A percentile compares a stretch with the other conserved stretches of the same genome.
Conservation (phyloP, 2,797 vertebrate species). For the Agapornis canus region DNA sequence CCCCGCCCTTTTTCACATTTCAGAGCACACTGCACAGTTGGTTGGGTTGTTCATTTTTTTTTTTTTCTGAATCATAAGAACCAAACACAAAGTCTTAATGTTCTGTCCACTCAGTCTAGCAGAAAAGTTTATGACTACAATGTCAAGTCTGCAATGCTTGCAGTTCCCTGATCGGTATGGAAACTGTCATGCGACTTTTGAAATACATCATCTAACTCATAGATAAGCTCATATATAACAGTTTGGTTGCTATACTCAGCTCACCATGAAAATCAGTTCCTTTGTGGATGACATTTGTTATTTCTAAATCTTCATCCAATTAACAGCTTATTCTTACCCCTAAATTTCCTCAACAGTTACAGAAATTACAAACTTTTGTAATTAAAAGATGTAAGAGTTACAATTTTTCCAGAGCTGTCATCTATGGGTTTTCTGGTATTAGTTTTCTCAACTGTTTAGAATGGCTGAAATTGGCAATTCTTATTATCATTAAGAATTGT, state of each 20-base stretch:
- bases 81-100: fast-evolving
- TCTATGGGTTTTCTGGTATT: not conserved
- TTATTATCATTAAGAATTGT: not conserved
- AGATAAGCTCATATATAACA: not conserved
- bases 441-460: not conserved
- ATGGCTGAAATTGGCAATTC: not conserved
- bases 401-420: not conserved
- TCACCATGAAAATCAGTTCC: not conserved
- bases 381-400: not conserved
- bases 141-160: fast-evolving
- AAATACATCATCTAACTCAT: not conserved
- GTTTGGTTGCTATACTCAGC: not conserved
- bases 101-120: not conserved
- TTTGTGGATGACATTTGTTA: not conserved
- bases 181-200: not conserved
- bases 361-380: not conserved
- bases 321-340: not conserved
- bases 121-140: not conserved
- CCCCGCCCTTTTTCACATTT: not conserved
- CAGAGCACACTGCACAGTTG: not conserved
- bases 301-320: not conserved
- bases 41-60: not conserved
- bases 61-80: not conserved
- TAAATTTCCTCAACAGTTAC: not conserved
- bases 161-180: not conserved